Percentiles rank a stretch among this genome's conserved stretches.
Conservation (phyloP, 2,113 vertebrate species). For the Heliornis fulica region DNA sequence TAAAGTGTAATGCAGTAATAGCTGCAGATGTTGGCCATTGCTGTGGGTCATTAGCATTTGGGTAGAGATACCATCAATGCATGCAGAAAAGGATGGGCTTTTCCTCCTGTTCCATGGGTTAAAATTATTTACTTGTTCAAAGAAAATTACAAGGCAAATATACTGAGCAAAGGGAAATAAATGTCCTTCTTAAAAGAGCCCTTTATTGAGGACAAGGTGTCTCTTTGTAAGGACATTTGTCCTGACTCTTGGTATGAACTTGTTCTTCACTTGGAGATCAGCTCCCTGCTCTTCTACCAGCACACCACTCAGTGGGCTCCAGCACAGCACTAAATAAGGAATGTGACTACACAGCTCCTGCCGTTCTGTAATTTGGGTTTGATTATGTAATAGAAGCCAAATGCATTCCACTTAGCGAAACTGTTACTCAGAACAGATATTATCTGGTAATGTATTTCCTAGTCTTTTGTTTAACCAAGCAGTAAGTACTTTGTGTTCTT, state of each 20-base stretch:
- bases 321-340: not conserved
- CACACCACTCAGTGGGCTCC: fast-evolving
- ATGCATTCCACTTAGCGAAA: not conserved
- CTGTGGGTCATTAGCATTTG: not conserved
- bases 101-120: not conserved
- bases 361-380: not conserved
- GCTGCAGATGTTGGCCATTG: not conserved
- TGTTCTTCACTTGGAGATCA: not conserved
- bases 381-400: not conserved
- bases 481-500: not conserved
- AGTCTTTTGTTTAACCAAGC: not conserved
- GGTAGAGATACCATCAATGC: not conserved
- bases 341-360: not conserved
- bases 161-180: not conserved
- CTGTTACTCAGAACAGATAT: not conserved
- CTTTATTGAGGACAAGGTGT: not conserved
- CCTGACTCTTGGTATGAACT: not conserved
- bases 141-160: not conserved
- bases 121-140: not conserved
- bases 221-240: not conserved
- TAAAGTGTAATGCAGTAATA: not conserved
- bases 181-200: not conserved
- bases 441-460: not conserved
- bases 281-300: not conserved
- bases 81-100: not conserved